Evolutionary conservation across 2,113 vertebrate genomes (phyloP).

Genomic region (Ursus arctos): DNA sequence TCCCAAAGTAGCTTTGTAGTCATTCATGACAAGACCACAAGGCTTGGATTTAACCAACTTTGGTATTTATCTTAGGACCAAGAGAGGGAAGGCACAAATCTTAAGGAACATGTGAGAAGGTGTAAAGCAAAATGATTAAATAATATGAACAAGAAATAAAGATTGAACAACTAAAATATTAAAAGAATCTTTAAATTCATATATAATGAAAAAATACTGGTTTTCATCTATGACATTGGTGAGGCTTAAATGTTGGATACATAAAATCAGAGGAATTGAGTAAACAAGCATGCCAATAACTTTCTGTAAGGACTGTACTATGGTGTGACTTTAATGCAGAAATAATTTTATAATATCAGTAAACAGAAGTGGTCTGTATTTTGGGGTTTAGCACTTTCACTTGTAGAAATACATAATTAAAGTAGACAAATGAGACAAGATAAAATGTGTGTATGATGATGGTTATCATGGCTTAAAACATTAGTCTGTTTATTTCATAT

Average conservation of each 20-base stretch:
- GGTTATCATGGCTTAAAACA: neutral
- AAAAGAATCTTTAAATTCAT: neutral
- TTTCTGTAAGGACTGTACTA: neutral
- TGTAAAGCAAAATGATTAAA: neutral
- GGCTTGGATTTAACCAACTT: neutral
- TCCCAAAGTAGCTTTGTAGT: neutral
- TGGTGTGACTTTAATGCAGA: neutral
- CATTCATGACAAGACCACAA: neutral
- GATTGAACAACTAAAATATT: neutral
- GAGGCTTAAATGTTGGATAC: neutral
- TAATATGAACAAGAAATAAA: neutral
- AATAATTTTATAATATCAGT: neutral
- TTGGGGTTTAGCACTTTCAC: neutral
- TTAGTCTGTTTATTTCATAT: neutral
- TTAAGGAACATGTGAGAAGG: neutral
- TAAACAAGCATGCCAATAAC: neutral
- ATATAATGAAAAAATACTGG: neutral
- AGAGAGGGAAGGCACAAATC: neutral
- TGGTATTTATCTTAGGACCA: neutral
- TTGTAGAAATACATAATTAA: neutral
- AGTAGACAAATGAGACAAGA: neutral
- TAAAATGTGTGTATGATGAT: neutral
- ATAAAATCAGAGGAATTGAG: neutral
- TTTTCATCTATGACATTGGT: neutral
- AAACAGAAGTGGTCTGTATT: neutral